phyloP scores from a whole-genome alignment of 2,888 invertebrate species.

The Lasioglossum pauxillum region DNA sequence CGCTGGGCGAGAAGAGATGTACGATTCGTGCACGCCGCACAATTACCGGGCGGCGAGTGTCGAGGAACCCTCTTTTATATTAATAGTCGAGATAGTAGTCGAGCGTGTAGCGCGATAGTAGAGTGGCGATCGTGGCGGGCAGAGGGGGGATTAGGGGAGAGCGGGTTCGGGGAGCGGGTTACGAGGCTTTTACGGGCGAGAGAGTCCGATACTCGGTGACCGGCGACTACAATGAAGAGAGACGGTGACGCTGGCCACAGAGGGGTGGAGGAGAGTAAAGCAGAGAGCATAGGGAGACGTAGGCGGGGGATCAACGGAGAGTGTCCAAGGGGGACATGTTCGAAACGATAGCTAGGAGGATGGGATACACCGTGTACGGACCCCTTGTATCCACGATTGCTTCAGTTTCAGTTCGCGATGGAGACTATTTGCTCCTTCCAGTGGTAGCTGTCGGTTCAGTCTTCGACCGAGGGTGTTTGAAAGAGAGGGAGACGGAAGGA shows the following conservation, averaged over 20 bases:
- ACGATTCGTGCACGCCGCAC: slow-evolving; percentile 76
- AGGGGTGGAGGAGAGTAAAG: slow-evolving; percentile 41
- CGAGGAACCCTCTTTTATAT: slow-evolving; percentile 84
- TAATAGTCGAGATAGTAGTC: slow-evolving; percentile 81
- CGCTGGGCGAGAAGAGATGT: slow-evolving; percentile 51
- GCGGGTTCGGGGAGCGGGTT: background rate
- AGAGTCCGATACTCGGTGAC: background rate
- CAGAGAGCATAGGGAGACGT: slow-evolving; percentile 3
- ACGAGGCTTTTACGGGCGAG: slow-evolving; percentile 23
- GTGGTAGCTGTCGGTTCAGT: slow-evolving; percentile 57
- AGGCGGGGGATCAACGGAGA: slow-evolving; percentile 51
- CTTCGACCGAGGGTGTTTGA: slow-evolving; percentile 44
- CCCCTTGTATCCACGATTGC: slow-evolving; percentile 79
- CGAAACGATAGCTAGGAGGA: slow-evolving; percentile 84
- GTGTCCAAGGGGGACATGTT: slow-evolving; percentile 77
- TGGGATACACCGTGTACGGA: slow-evolving; percentile 78
- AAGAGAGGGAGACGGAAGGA: slow-evolving; percentile 10
- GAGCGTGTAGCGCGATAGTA: slow-evolving; percentile 78
- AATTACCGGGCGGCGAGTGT: slow-evolving; percentile 82
- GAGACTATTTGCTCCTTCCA: slow-evolving; percentile 76
- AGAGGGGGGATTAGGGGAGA: background rate
- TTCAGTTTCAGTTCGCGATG: slow-evolving; percentile 82
- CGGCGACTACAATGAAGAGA: slow-evolving; percentile 15
- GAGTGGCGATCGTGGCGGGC: slow-evolving; percentile 58
- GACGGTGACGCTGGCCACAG: background rate